A percentile compares a stretch with the other conserved stretches of the same genome.
phyloP scores from a whole-genome alignment of 2,113 vertebrate genomes.

The Lamprotornis superbus region DNA sequence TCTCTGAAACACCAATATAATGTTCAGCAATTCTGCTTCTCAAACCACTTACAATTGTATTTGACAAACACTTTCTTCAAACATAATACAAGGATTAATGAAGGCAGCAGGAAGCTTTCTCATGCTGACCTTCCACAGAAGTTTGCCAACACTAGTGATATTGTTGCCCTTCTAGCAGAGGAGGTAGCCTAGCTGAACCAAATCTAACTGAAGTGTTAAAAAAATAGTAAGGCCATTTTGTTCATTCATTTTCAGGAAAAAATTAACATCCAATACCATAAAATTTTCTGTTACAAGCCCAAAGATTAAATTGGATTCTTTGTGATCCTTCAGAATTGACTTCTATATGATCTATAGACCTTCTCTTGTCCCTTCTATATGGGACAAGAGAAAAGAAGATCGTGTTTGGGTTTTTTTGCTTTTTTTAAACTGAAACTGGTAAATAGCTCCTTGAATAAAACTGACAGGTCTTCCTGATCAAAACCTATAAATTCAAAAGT shows the following conservation, averaged over 20 bases:
- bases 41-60: not conserved
- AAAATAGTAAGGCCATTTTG: not conserved
- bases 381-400: not conserved
- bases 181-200: not conserved
- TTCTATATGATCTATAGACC: not conserved
- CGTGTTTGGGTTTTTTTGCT: not conserved
- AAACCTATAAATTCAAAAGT: not conserved
- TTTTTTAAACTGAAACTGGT: not conserved
- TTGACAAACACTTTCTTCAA: not conserved
- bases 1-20: not conserved
- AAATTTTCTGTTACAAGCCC: not conserved
- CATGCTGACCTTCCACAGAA: not conserved
- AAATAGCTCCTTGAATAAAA: not conserved
- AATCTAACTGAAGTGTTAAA: not conserved
- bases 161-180: not conserved
- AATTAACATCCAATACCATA: not conserved
- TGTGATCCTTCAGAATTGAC: not conserved
- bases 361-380: too few relatives aligned
- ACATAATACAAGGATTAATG: not conserved
- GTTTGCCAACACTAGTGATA: not conserved
- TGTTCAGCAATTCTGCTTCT: not conserved
- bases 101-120: not conserved
- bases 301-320: not conserved
- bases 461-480: not conserved
- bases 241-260: not conserved